A percentile compares a stretch with the other conserved stretches of the same genome.
These are phyloP conservation scores for Amblyornis subalaris DNA, from an alignment of 2,113 vertebrate species.

Conservation along the genomic window DNA sequence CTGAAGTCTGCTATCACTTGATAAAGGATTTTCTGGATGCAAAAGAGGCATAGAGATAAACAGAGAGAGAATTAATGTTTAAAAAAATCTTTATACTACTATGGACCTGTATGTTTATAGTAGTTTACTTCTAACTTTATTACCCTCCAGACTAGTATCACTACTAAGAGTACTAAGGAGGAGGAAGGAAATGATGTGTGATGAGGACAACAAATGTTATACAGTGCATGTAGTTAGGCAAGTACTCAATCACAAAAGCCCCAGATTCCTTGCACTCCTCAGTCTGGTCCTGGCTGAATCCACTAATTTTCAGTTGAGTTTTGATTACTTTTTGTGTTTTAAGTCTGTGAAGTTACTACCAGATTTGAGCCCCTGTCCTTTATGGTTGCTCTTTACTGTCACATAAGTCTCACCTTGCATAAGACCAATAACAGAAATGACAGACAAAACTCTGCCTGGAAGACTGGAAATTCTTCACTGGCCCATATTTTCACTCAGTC, in stretches of 20 bases:
- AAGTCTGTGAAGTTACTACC: background rate
- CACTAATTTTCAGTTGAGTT: background rate
- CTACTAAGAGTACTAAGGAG: background rate
- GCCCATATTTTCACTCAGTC: background rate
- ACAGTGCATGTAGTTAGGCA: background rate
- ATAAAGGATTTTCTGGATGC: background rate
- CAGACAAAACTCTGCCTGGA: background rate
- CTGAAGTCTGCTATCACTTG: background rate
- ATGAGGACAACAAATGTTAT: background rate
- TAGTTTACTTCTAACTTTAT: background rate
- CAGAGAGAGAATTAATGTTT: background rate
- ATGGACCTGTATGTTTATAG: background rate
- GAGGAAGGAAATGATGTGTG: background rate
- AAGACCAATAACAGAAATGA: background rate
- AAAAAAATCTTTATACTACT: background rate
- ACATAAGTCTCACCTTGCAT: background rate
- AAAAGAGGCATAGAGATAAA: background rate
- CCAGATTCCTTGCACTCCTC: background rate
- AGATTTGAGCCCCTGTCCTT: background rate
- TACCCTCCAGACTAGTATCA: background rate
- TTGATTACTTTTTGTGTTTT: background rate
- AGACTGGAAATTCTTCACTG: background rate
- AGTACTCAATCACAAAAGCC: background rate
- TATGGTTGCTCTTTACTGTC: background rate
- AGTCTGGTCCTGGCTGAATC: background rate